Base-by-base conservation (phyloP, 2,888 invertebrate species). In the Eupeodes latifasciatus region DNA sequence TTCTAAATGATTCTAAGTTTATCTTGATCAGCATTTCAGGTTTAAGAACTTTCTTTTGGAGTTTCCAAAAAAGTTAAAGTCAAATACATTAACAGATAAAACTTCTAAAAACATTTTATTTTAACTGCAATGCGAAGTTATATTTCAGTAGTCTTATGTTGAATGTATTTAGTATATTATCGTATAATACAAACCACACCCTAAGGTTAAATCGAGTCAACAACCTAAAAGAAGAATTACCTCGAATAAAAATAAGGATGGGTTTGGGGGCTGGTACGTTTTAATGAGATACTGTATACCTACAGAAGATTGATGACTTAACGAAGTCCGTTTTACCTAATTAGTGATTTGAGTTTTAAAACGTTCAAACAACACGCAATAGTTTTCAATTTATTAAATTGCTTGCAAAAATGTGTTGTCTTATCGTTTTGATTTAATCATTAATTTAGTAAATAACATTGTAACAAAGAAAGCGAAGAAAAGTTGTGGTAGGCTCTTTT, bases 211-310 rank as follows among this genome's bases (percentile, higher is more conserved):
- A 75, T 57, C 36, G 57, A 81, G 81, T 81, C 78, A 81, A 81
- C 74, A 78, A 67, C 78, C 78, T 57, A 55, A 61, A 49, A 74
- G 77, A 74, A 77, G 67, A 78, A 81, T 74, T 55, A 76, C 81
- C 77, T 72, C 62, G 40, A 78, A 69, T 27, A 27, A 0, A 16
- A 53, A 69, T 5, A 19, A 71, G 27, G 27, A 44, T 57, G 71
- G 71, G 66, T 27, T 66, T 19, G 66, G 44, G 47, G 2, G 19
- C 11, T n/a, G n/a, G 40, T 19, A 53, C 5, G 40, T 71, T 71
- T 71, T 57, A 71, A 71, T 44, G 12, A 55, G 27, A 19, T 57
- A 57, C 44, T 19, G 5, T 36, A 27, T 27, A 27, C 27, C 27
- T 27, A 27, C 27, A 27, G 27, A 57, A 71, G 57, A 44, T 14